These are phyloP conservation scores for Carpatolechia fugitivella DNA, from an alignment of 2,888 invertebrate genomes.

Conservation along the genomic window DNA sequence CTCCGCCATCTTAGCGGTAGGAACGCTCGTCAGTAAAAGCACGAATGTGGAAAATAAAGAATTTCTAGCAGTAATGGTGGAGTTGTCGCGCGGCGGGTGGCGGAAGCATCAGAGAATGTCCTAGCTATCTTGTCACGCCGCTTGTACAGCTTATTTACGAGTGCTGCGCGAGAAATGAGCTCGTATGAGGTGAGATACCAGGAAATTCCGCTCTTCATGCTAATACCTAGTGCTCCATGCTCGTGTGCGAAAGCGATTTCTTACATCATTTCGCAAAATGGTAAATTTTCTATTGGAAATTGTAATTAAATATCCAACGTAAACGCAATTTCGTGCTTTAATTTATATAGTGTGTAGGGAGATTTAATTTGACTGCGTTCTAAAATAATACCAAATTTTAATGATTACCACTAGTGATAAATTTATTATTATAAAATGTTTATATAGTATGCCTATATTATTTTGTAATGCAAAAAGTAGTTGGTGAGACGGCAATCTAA, in stretches of 20 bases:
- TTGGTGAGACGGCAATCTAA: too few species aligned
- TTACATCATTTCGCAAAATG: neutral
- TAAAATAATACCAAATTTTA: too few species aligned
- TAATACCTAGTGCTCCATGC: neutral
- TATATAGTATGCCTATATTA: too few species aligned
- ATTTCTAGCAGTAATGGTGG: slow-evolving; percentile 49
- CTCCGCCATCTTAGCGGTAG: slow-evolving; percentile 23
- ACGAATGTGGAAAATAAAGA: slow-evolving; percentile 58
- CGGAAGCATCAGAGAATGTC: slow-evolving; percentile 57
- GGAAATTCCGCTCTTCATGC: neutral
- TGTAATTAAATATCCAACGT: too few species aligned
- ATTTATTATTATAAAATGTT: too few species aligned
- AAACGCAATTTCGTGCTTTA: too few species aligned
- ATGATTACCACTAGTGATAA: too few species aligned
- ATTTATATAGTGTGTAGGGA: too few species aligned
- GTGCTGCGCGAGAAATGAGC: neutral
- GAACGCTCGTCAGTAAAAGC: slow-evolving; percentile 35
- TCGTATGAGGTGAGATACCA: neutral
- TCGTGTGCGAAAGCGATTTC: neutral
- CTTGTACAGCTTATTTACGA: neutral
- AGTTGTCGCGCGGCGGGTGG: slow-evolving; percentile 36
- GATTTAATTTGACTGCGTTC: too few species aligned
- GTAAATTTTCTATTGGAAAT: neutral
- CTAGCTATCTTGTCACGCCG: slow-evolving; percentile 56
- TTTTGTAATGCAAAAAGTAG: too few species aligned